Conservation (phyloP, 2,113 vertebrate genomes). For the Neomonachus schauinslandi region DNA sequence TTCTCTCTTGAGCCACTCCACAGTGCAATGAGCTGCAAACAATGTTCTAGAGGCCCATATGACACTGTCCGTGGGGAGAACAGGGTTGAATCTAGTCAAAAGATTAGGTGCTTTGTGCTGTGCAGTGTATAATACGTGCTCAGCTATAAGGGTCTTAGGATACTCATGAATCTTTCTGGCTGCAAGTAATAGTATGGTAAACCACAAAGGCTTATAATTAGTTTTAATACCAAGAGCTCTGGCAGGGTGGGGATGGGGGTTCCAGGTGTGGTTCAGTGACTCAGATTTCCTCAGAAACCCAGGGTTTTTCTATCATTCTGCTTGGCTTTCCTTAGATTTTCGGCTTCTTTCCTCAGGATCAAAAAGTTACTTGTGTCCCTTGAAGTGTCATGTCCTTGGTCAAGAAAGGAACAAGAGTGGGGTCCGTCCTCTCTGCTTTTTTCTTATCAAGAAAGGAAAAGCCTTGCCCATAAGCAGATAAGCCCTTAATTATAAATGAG, state of each 20-base stretch:
- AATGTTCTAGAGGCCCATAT: rapidly evolving
- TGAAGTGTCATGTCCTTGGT: background rate
- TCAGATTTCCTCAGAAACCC: background rate
- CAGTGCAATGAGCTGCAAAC: no score
- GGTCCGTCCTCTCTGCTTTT: background rate
- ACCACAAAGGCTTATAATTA: background rate
- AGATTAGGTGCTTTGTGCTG: background rate
- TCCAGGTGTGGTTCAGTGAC: background rate
- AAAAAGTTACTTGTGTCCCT: background rate
- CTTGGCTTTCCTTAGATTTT: background rate
- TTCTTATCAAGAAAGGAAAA: background rate
- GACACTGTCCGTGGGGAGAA: background rate
- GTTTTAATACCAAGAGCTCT: background rate
- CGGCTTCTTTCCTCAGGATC: background rate
- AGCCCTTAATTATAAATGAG: background rate
- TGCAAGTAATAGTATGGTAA: background rate
- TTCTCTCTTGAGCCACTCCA: background rate
- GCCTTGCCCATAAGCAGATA: background rate
- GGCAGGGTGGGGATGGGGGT: no score
- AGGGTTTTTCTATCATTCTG: background rate
- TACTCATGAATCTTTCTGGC: background rate
- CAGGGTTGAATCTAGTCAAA: background rate
- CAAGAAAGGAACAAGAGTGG: background rate
- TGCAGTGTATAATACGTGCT: background rate
- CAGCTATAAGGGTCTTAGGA: no score